phyloP scores from a whole-genome alignment of 23 tunicate genomes.

The Oikopleura dioica region DNA sequence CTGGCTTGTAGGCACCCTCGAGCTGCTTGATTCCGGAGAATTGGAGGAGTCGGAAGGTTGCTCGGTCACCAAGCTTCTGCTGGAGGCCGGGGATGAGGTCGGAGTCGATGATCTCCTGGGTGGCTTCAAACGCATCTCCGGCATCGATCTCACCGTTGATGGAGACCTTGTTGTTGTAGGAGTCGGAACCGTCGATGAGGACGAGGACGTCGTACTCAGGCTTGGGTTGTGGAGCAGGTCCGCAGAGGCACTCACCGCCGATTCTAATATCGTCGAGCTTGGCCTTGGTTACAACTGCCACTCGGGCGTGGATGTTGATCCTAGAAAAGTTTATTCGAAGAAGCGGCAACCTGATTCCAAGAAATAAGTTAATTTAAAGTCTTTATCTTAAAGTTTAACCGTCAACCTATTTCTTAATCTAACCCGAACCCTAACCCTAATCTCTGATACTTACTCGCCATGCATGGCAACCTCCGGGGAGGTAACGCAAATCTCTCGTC shows the following conservation, averaged over 20 bases:
- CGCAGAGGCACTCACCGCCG: too few relatives aligned
- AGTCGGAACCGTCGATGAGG: background rate
- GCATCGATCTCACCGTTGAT: background rate
- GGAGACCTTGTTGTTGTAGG: background rate
- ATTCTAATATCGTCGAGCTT: conserved; percentile 7
- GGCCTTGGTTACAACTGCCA: background rate
- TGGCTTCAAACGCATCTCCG: background rate
- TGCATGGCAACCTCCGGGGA: too few relatives aligned
- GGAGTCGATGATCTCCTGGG: background rate
- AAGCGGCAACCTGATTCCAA: too few relatives aligned
- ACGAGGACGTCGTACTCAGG: background rate
- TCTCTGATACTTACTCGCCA: too few relatives aligned
- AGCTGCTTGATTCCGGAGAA: conserved; percentile 1
- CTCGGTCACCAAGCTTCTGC: background rate
- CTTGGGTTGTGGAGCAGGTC: too few relatives aligned
- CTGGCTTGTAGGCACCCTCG: background rate
- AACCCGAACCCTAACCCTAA: too few relatives aligned
- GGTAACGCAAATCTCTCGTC: too few relatives aligned
- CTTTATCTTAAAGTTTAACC: too few relatives aligned
- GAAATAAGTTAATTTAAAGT: too few relatives aligned
- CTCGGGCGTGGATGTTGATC: background rate
- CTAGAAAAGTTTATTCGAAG: too few relatives aligned
- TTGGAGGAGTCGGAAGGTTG: background rate
- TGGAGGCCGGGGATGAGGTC: background rate
- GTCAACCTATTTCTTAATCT: too few relatives aligned